Evolutionary conservation across 2,797 vertebrate species (phyloP).

Genomic region (Bucorvus abyssinicus): DNA sequence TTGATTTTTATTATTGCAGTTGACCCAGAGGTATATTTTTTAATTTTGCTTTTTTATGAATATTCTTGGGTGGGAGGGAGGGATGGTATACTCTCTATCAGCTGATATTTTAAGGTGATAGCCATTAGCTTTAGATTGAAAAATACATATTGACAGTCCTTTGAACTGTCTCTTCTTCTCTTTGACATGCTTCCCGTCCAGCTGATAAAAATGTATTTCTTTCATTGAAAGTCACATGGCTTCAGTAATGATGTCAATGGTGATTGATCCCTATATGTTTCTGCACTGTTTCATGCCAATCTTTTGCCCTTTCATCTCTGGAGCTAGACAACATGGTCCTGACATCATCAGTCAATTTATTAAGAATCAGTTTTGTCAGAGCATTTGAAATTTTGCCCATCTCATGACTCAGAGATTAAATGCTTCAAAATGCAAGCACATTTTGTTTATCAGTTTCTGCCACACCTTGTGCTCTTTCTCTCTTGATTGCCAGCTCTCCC

Average conservation of each 20-base stretch:
- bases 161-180: neutral
- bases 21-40: neutral
- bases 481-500: neutral
- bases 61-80: neutral
- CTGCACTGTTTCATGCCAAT: neutral
- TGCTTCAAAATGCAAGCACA: neutral
- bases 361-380: neutral
- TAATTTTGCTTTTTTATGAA: neutral
- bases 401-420: neutral
- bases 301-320: neutral
- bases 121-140: neutral
- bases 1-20: neutral
- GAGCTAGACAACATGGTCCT: neutral
- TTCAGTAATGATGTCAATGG: neutral
- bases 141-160: neutral
- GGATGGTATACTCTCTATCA: neutral
- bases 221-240: neutral
- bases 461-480: neutral
- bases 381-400: neutral
- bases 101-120: neutral
- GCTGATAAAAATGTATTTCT: neutral
- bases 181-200: neutral
- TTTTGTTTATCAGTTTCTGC: neutral
- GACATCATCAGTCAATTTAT: neutral
- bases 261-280: neutral